Base-by-base conservation (phyloP, 2,888 invertebrate genomes). In the Pheosia tremula region DNA sequence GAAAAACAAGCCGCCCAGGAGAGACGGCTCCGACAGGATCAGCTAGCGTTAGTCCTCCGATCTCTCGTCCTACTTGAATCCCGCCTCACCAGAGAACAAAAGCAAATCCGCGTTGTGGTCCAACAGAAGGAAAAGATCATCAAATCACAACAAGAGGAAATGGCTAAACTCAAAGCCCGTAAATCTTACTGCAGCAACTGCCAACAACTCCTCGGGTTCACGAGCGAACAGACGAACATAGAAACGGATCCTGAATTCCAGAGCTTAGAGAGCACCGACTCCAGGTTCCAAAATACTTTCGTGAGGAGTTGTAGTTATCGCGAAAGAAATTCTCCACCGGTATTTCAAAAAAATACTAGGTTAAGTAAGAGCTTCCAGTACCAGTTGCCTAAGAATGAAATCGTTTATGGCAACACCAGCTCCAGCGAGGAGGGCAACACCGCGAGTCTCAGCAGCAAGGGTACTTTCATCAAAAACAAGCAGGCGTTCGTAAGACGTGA, bases 101-200 rank as follows among this genome's bases (percentile, higher is more conserved):
- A 96, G 74, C 95, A 95, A 75, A 96, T 97, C 71, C 94, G 95
- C 64, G 94, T 95, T 61, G 94, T 96, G 58, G 91, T 97, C 24
- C 94, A 94, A 65, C 96, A 96, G 80, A 96, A 96, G 81, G 97
- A 97, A 80, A 95, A 95, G 79, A 94, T 96, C 56, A 96, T 97
- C 66, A 95, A 95, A 78, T 94, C 95, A 62, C 97, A 97, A 80
- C 95, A 95, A 77, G 94, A 95, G 68, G 96, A 97, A 85, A 96
- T 97, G 67, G 90, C 94, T 9, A 95, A 95, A 83, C 89, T 96
- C 41, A 94, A 96, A 77, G 89, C 94, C 0, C 90, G 93, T 47
- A 91, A 91, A 63, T 88, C 90, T 0, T 93, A 90, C 68, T 94
- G 94, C 83, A 93, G 88, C 77, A 94, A 93, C 75, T 94, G 94